Evolutionary conservation across 2,113 vertebrate genomes (phyloP).

Genomic region (Lycaon pictus): DNA sequence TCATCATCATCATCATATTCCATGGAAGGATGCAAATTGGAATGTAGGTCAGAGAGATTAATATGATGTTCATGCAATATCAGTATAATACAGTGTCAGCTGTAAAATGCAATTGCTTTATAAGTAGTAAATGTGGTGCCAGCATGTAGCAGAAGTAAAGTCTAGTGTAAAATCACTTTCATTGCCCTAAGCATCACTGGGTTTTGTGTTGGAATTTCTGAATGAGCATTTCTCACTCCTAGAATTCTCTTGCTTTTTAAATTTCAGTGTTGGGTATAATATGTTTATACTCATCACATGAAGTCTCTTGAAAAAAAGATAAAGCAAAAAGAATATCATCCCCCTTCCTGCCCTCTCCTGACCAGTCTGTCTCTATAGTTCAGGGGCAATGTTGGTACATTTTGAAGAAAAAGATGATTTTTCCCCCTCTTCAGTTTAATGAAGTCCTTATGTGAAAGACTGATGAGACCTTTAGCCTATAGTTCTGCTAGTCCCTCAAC

Average conservation of each 20-base stretch:
- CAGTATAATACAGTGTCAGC: slow-evolving; percentile 28
- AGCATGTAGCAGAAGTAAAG: slow-evolving; percentile 54
- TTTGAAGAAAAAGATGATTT: background rate
- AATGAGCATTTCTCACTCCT: slow-evolving; percentile 35
- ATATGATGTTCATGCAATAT: slow-evolving; percentile 33
- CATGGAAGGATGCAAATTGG: slow-evolving; percentile 36
- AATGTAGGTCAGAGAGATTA: slow-evolving; percentile 73
- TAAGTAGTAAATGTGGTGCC: slow-evolving; percentile 50
- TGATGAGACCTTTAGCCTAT: slow-evolving; percentile 14
- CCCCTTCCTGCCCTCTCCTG: accelerated
- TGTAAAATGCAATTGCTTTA: slow-evolving; percentile 66
- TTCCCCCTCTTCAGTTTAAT: background rate
- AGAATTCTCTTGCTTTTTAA: slow-evolving; percentile 25
- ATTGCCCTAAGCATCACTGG: slow-evolving; percentile 22
- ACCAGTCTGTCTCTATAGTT: background rate
- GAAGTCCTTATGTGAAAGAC: background rate
- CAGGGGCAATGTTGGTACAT: background rate
- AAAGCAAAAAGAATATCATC: background rate
- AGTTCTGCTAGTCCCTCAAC: slow-evolving; percentile 43
- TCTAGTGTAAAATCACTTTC: slow-evolving; percentile 32
- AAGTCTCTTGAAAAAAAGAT: background rate
- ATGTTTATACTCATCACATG: background rate
- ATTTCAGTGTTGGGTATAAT: background rate
- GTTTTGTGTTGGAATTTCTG: slow-evolving; percentile 61
- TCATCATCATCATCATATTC: background rate